Percentiles rank a stretch among this genome's conserved stretches.
These are phyloP conservation scores for Percina caprodes DNA, from an alignment of 2,113 vertebrate species.

Conservation along the genomic window DNA sequence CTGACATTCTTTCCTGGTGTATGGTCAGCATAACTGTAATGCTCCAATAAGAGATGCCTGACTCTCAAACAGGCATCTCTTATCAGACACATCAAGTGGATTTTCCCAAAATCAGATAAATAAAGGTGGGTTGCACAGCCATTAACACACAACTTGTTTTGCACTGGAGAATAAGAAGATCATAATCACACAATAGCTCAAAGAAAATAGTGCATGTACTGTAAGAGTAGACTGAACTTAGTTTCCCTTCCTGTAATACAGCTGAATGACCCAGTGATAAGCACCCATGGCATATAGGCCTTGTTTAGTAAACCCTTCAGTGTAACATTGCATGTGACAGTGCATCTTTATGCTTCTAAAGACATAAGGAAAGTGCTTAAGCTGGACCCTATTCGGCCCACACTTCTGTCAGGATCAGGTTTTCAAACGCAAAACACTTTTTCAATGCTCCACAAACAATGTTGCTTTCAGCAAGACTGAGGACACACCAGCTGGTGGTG, in stretches of 20 bases:
- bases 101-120: constrained; percentile 53
- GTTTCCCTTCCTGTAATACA: constrained; percentile 30
- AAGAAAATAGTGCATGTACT: constrained; percentile 25
- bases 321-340: constrained; percentile 71
- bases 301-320: constrained; percentile 37
- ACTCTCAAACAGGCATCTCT: constrained; percentile 2
- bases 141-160: constrained; percentile 15
- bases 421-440: constrained; percentile 56
- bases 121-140: neutral
- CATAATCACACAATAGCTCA: constrained; percentile 35
- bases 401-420: constrained; percentile 65
- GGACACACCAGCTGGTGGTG: constrained; percentile 74
- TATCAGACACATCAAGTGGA: constrained; percentile 19
- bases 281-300: constrained; percentile 38
- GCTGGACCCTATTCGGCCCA: constrained; percentile 35
- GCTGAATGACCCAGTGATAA: constrained; percentile 44
- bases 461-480: constrained; percentile 67
- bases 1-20: neutral
- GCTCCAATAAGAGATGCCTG: constrained; percentile 3
- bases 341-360: constrained; percentile 47
- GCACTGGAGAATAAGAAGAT: constrained; percentile 12
- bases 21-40: neutral
- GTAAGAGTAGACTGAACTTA: constrained; percentile 14
- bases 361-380: constrained; percentile 45
- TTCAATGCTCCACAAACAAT: constrained; percentile 62